Percentiles rank a stretch among this genome's conserved stretches.
Conservation (phyloP, 2,888 invertebrate species). For the Pogonocherus hispidulus region DNA sequence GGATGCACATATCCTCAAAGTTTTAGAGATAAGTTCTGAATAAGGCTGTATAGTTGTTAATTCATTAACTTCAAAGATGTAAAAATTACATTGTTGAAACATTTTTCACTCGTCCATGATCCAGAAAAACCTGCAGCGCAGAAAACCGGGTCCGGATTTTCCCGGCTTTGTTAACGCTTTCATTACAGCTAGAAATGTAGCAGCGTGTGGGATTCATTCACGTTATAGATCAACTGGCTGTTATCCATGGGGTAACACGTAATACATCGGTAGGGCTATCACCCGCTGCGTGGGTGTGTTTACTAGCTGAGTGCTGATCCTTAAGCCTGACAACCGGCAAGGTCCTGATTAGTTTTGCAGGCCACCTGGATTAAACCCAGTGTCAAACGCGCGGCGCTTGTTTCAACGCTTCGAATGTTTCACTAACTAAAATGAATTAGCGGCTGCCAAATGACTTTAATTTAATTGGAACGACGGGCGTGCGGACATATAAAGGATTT, state of each 20-base stretch:
- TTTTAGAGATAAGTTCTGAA: too few relatives aligned
- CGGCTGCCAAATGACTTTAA: not conserved
- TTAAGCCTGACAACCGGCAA: slow-evolving; percentile 29
- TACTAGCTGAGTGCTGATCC: slow-evolving; percentile 27
- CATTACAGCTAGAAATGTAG: slow-evolving; percentile 8
- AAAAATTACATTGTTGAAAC: too few relatives aligned
- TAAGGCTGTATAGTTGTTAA: too few relatives aligned
- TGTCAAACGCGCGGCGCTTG: not conserved
- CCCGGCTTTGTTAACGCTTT: not conserved
- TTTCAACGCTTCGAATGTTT: not conserved
- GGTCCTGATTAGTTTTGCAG: slow-evolving; percentile 34
- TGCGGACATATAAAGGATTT: not conserved
- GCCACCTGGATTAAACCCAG: slow-evolving; percentile 31
- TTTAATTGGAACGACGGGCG: not conserved
- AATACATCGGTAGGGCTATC: slow-evolving; percentile 15
- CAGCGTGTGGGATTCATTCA: not conserved
- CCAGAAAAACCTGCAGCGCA: too few relatives aligned
- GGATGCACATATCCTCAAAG: too few relatives aligned
- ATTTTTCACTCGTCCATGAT: too few relatives aligned
- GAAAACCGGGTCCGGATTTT: not conserved
- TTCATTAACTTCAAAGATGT: too few relatives aligned
- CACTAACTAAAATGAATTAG: slow-evolving; percentile 1
- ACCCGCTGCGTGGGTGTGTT: slow-evolving; percentile 19
- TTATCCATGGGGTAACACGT: slow-evolving; percentile 17
- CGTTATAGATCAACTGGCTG: slow-evolving; percentile 12